These are phyloP conservation scores for Oxycera nigricornis DNA, from an alignment of 2,888 invertebrate genomes.

Conservation along the genomic window DNA sequence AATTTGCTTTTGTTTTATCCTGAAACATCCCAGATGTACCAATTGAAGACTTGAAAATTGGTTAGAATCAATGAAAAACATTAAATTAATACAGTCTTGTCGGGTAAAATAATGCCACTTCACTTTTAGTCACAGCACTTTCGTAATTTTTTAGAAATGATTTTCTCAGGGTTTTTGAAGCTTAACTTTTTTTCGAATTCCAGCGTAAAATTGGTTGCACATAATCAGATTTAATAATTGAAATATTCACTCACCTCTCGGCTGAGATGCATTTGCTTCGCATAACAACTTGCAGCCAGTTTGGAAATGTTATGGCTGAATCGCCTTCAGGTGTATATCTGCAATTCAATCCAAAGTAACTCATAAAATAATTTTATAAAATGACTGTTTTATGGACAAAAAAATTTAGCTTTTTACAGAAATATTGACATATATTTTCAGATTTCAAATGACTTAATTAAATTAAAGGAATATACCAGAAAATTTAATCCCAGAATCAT, in stretches of 20 bases:
- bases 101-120: background rate
- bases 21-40: too few relatives aligned
- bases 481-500: too few relatives aligned
- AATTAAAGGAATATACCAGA: too few relatives aligned
- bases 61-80: background rate
- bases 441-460: too few relatives aligned
- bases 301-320: conserved; percentile 56
- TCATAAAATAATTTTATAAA: background rate
- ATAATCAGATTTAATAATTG: background rate
- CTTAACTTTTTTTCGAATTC: background rate
- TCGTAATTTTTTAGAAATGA: too few relatives aligned
- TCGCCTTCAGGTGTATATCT: conserved; percentile 60
- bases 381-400: background rate
- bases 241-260: conserved; percentile 44
- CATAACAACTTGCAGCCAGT: conserved; percentile 62
- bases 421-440: background rate
- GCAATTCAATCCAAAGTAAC: conserved; percentile 21
- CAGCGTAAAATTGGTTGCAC: background rate
- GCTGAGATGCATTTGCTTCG: conserved; percentile 56
- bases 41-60: background rate
- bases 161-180: background rate
- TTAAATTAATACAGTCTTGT: background rate
- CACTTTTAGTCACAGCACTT: background rate
- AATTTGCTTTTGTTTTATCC: too few relatives aligned
- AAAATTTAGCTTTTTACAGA: background rate